Percentiles rank a stretch among this genome's conserved stretches.
Evolutionary conservation across 2,888 invertebrate genomes (phyloP).

Genomic region (Caenorhabditis sulstoni): DNA sequence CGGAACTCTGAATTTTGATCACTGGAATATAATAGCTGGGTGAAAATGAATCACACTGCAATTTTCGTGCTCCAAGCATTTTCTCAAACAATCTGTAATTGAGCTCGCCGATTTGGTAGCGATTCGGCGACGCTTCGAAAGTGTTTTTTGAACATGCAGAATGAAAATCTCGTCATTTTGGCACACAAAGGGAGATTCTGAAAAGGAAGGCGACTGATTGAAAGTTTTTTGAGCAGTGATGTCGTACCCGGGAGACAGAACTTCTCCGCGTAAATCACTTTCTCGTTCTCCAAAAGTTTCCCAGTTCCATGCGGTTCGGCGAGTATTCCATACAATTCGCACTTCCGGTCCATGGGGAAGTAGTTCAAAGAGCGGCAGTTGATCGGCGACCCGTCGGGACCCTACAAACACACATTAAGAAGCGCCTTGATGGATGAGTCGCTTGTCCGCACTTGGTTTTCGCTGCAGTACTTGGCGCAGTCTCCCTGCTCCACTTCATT

Average conservation of each 20-base stretch:
- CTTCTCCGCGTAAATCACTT: conserved; percentile 77
- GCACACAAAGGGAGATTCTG: conserved; percentile 68
- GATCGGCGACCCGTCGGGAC: conserved; percentile 69
- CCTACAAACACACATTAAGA: conserved; percentile 56
- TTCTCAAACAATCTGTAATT: conserved; percentile 70
- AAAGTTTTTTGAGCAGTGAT: neutral
- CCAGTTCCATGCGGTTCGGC: conserved; percentile 79
- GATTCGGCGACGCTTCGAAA: conserved; percentile 39
- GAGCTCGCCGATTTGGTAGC: conserved; percentile 43
- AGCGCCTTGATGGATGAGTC: neutral
- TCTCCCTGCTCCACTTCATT: conserved; percentile 74
- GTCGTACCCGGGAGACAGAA: conserved; percentile 76
- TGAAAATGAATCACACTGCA: conserved; percentile 64
- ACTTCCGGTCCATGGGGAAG: conserved; percentile 69
- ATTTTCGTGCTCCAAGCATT: conserved; percentile 64
- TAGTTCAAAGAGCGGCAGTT: conserved; percentile 77
- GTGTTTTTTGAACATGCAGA: conserved; percentile 74
- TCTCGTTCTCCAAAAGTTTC: conserved; percentile 74
- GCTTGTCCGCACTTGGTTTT: conserved; percentile 66
- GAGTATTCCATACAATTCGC: conserved; percentile 73
- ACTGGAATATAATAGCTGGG: conserved; percentile 1
- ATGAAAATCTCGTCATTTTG: conserved; percentile 77
- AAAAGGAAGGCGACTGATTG: neutral
- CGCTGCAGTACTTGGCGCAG: conserved; percentile 73
- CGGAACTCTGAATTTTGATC: conserved; percentile 66